phyloP scores from a whole-genome alignment of 2,113 vertebrate genomes.

The Xenus cinereus region DNA sequence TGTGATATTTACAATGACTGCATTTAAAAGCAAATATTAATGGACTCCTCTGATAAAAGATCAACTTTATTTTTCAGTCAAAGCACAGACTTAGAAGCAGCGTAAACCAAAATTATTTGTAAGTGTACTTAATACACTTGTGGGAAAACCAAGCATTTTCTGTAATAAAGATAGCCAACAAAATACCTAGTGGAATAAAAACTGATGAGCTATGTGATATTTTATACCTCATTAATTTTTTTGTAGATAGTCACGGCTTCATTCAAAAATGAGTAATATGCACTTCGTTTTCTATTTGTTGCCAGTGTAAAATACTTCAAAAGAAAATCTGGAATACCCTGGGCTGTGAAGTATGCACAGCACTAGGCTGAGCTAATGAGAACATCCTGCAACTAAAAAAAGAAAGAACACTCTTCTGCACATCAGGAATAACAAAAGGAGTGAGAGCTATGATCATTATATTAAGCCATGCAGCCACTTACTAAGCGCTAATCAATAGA shows the following conservation, averaged over 20 bases:
- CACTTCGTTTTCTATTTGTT: neutral
- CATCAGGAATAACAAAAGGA: neutral
- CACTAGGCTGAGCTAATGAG: neutral
- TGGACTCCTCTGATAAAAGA: neutral
- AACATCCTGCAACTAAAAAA: slow-evolving; percentile 5
- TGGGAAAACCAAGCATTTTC: neutral
- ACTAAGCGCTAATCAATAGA: slow-evolving; percentile 50
- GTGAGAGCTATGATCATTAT: neutral
- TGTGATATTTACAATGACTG: neutral
- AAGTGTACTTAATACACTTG: neutral
- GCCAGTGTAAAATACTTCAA: neutral
- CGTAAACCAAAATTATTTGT: neutral
- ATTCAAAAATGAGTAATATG: neutral
- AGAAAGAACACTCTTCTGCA: neutral
- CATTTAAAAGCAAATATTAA: neutral
- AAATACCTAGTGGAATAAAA: neutral
- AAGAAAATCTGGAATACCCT: neutral
- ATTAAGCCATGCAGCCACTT: slow-evolving; percentile 6
- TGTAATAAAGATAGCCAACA: neutral
- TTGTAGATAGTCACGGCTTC: neutral
- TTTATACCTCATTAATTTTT: neutral
- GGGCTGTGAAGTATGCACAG: neutral
- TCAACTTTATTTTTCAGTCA: neutral
- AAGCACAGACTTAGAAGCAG: neutral
- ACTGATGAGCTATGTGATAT: neutral